phyloP scores from a whole-genome alignment of 2,113 vertebrate genomes.

The Podarcis raffonei region DNA sequence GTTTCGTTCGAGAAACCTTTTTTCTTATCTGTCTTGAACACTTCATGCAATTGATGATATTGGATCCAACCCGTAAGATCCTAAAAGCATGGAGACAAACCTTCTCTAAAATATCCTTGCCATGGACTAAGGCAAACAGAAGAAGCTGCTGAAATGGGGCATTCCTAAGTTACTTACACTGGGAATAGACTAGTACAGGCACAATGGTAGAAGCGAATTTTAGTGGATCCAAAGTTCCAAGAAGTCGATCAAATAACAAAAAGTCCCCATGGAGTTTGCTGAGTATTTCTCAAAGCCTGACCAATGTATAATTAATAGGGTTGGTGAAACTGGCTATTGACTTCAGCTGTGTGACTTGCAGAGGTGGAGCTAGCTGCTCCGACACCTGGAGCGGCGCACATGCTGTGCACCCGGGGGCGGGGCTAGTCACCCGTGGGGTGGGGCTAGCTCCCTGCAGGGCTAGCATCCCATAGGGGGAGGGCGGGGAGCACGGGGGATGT shows the following conservation, averaged over 20 bases:
- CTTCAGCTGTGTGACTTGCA: not conserved
- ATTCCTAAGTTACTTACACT: not conserved
- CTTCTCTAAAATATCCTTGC: not conserved
- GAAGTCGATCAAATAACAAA: not conserved
- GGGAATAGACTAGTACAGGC: not conserved
- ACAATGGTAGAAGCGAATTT: not conserved
- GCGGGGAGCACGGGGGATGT: no score
- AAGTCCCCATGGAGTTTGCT: not conserved
- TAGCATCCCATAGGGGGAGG: no score
- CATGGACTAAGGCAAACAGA: not conserved
- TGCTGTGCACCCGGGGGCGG: no score
- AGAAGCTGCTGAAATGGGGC: not conserved
- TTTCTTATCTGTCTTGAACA: no score
- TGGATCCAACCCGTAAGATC: not conserved
- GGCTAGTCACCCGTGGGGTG: no score
- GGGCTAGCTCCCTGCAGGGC: no score
- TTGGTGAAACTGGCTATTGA: not conserved
- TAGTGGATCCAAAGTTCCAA: not conserved
- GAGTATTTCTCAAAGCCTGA: not conserved
- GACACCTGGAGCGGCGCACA: accelerated
- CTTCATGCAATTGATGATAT: no score
- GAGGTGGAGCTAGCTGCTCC: no score
- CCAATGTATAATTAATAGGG: not conserved
- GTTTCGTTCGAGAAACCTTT: no score
- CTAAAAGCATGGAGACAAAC: not conserved